A percentile compares a stretch with the other conserved stretches of the same genome.
Conservation (phyloP, 2,113 vertebrate genomes). For the Rhagologus leucostigma region DNA sequence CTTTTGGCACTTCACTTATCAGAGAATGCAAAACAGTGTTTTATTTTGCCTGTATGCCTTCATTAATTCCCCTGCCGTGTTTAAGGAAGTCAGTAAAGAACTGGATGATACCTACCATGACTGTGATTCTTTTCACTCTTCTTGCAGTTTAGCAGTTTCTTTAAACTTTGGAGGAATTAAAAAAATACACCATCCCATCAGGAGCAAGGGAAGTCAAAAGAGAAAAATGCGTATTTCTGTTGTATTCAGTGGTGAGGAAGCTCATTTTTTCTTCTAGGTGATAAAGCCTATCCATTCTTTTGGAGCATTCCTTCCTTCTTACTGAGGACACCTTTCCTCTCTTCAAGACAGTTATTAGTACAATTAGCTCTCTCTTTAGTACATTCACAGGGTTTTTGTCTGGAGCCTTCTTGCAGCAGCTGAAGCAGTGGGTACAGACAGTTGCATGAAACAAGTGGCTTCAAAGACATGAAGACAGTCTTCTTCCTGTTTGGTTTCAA, state of each 20-base stretch:
- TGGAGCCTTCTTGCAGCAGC: background rate
- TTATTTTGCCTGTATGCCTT: background rate
- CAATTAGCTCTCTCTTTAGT: background rate
- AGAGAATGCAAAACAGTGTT: background rate
- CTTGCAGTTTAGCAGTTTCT: background rate
- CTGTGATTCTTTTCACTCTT: background rate
- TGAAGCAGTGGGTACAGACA: background rate
- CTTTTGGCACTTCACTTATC: background rate
- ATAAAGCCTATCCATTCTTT: background rate
- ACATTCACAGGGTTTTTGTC: background rate
- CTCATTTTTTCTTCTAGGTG: background rate
- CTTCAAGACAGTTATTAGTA: background rate
- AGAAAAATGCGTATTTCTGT: background rate
- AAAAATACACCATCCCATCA: background rate
- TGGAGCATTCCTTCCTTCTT: background rate
- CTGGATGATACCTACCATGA: background rate
- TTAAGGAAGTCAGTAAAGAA: background rate
- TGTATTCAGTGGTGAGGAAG: background rate
- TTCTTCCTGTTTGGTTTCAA: background rate
- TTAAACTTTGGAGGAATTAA: background rate
- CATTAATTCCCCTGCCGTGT: background rate
- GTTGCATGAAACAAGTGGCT: background rate
- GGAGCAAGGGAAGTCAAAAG: background rate
- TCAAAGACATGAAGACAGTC: background rate
- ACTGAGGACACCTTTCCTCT: background rate